Conservation (phyloP, 2,797 vertebrate species). For the Octomys mimax region DNA sequence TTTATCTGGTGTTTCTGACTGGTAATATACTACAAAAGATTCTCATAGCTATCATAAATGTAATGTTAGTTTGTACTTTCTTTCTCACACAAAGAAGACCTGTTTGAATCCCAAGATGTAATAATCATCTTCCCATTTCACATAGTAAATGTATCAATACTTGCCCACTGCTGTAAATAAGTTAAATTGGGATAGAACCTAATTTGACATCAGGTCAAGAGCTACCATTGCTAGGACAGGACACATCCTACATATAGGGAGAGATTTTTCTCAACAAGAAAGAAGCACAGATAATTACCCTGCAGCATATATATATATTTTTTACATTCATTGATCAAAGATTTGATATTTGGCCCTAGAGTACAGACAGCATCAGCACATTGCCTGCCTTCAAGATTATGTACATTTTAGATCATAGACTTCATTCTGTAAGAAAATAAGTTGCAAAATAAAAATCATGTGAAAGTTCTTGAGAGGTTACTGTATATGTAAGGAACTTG, state of each 20-base stretch:
- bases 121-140: background rate
- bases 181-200: background rate
- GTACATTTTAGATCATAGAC: background rate
- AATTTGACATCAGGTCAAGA: background rate
- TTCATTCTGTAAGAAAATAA: background rate
- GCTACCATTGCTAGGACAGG: background rate
- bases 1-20: background rate
- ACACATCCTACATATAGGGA: background rate
- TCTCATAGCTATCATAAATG: background rate
- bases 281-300: background rate
- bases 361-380: background rate
- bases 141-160: background rate
- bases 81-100: slow-evolving; percentile 46
- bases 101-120: background rate
- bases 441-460: background rate
- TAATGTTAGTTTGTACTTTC: background rate
- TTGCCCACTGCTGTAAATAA: background rate
- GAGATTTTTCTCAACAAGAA: slow-evolving; percentile 31
- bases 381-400: background rate
- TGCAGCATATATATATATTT: background rate
- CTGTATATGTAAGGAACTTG: background rate
- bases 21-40: background rate
- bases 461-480: background rate
- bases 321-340: background rate
- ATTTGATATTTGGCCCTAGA: background rate